Percentiles rank a stretch among this genome's conserved stretches.
These are phyloP conservation scores for Xyliphius kryptos DNA, from an alignment of 2,113 vertebrate genomes.

Conservation along the genomic window DNA sequence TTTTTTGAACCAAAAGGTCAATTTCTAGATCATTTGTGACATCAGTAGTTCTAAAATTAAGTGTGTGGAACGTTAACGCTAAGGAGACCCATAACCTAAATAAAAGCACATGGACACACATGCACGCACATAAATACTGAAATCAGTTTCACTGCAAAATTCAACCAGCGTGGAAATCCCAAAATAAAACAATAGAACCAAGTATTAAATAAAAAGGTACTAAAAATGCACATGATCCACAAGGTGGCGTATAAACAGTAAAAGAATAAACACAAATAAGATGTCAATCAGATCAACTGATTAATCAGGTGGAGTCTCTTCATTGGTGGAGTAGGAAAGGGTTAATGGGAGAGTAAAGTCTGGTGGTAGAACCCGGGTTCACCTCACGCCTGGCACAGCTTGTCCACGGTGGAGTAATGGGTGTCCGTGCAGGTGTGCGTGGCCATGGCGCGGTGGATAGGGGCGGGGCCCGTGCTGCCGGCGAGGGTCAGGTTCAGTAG, in stretches of 20 bases:
- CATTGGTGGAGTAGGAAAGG: slow-evolving; percentile 15
- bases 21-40: no score
- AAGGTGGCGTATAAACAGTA: slow-evolving; percentile 29
- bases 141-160: slow-evolving; percentile 41
- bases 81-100: no score
- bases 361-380: slow-evolving; percentile 10
- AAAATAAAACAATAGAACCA: slow-evolving; percentile 37
- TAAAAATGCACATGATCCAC: slow-evolving; percentile 28
- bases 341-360: background rate
- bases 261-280: slow-evolving; percentile 20
- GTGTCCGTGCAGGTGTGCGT: slow-evolving; percentile 49
- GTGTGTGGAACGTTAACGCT: no score
- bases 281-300: slow-evolving; percentile 69
- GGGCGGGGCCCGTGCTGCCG: slow-evolving; percentile 39
- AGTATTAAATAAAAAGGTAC: slow-evolving; percentile 31
- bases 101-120: slow-evolving; percentile 23
- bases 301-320: slow-evolving; percentile 50
- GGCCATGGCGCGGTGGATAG: slow-evolving; percentile 54
- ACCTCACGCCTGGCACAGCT: slow-evolving; percentile 53
- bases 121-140: slow-evolving; percentile 23
- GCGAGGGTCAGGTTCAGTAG: slow-evolving; percentile 83
- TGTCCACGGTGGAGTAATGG: slow-evolving; percentile 51
- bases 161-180: slow-evolving; percentile 22
- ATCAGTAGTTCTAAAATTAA: no score
- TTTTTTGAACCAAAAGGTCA: no score